A percentile compares a stretch with the other conserved stretches of the same genome.
These are phyloP conservation scores for Lasioglossum figueresi DNA, from an alignment of 2,888 invertebrate genomes.

Conservation along the genomic window DNA sequence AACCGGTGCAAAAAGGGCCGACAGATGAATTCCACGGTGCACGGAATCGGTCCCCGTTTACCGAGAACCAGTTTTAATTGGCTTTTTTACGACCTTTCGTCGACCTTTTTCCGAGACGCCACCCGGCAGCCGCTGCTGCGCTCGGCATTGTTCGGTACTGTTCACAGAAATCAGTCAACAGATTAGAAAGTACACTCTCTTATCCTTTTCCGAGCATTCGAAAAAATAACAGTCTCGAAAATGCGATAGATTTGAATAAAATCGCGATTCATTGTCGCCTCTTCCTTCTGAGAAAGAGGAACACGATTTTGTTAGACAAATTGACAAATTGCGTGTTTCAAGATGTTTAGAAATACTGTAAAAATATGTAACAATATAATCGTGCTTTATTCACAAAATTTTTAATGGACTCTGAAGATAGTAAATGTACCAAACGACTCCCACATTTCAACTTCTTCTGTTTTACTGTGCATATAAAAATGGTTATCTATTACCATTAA, in stretches of 20 bases:
- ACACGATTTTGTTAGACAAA: background rate
- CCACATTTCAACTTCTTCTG: background rate
- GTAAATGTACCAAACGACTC: background rate
- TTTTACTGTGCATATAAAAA: background rate
- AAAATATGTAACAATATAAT: background rate
- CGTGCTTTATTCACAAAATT: no score
- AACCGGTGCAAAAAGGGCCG: slow-evolving; percentile 67
- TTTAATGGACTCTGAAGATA: background rate
- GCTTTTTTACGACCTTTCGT: slow-evolving; percentile 28
- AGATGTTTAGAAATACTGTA: background rate
- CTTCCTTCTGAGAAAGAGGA: background rate
- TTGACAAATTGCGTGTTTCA: background rate
- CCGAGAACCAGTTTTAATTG: slow-evolving; percentile 62
- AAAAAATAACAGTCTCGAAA: background rate
- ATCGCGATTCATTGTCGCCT: background rate
- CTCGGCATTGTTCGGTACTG: background rate
- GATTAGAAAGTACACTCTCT: background rate
- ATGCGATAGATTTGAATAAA: background rate
- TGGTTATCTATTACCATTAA: background rate
- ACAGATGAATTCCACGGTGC: slow-evolving; percentile 68
- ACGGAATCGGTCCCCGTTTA: slow-evolving; percentile 61
- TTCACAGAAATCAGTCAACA: background rate
- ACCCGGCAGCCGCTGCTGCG: background rate
- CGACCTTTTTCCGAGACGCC: background rate
- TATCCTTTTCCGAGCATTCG: background rate